Percentiles rank a stretch among this genome's conserved stretches.
These are phyloP conservation scores for Malurus melanocephalus DNA, from an alignment of 2,113 vertebrate genomes.

Conservation along the genomic window DNA sequence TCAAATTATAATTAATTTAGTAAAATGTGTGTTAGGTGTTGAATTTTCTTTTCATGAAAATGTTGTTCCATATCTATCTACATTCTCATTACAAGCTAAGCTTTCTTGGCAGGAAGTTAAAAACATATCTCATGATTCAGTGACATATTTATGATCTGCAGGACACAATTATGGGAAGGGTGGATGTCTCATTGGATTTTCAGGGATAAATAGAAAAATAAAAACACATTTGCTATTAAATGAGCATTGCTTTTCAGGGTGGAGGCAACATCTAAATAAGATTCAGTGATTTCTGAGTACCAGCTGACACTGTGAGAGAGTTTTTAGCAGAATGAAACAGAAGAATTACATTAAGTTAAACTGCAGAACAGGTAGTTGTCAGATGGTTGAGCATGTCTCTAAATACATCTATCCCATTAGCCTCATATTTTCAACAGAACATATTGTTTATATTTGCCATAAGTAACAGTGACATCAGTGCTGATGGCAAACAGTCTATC, in stretches of 20 bases:
- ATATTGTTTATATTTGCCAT: neutral
- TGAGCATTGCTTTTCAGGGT: rapidly evolving
- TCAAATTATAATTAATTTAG: neutral
- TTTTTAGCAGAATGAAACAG: neutral
- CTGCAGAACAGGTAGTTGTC: neutral
- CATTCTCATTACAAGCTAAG: neutral
- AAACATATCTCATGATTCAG: neutral
- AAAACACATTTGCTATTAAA: neutral
- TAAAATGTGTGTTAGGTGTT: neutral
- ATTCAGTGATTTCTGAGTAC: neutral
- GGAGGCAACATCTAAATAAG: neutral
- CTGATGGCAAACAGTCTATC: neutral
- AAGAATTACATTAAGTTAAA: neutral
- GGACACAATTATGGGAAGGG: neutral
- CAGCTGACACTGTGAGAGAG: neutral
- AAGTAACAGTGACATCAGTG: neutral
- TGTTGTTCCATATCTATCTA: neutral
- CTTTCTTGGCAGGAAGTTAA: neutral
- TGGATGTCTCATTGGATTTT: neutral
- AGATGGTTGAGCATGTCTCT: neutral
- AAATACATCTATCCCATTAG: neutral
- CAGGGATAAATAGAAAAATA: neutral
- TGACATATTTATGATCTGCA: neutral
- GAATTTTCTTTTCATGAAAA: neutral
- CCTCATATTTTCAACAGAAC: neutral